These are phyloP conservation scores for Caenorhabditis sulstoni DNA, from an alignment of 2,888 invertebrate genomes.

Conservation along the genomic window DNA sequence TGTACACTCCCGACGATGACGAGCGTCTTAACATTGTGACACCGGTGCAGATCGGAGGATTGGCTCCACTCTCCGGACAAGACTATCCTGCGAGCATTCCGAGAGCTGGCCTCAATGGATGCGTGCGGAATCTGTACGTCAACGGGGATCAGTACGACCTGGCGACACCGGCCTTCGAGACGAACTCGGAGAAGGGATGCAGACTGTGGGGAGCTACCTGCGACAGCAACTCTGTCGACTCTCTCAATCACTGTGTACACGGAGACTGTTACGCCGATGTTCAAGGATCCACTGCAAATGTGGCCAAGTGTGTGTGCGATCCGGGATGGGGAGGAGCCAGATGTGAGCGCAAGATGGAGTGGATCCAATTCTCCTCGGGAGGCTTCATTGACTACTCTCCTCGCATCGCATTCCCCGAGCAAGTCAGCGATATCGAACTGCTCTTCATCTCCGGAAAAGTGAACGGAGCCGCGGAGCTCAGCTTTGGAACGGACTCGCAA, in stretches of 20 bases:
- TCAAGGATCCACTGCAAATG: slow-evolving; percentile 57
- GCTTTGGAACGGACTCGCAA: slow-evolving; percentile 66
- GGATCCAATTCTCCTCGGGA: slow-evolving; percentile 77
- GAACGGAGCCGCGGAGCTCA: slow-evolving; percentile 81
- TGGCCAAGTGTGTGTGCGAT: slow-evolving; percentile 89
- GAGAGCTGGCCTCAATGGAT: slow-evolving; percentile 89
- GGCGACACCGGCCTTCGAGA: slow-evolving; percentile 88
- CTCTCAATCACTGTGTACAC: slow-evolving; percentile 72
- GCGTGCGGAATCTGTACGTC: slow-evolving; percentile 94
- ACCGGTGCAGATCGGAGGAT: slow-evolving; percentile 86
- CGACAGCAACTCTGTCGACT: slow-evolving; percentile 88
- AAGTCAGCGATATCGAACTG: slow-evolving; percentile 89
- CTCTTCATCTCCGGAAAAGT: slow-evolving; percentile 88
- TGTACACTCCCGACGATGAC: slow-evolving; percentile 76
- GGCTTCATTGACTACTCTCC: slow-evolving; percentile 72
- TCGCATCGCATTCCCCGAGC: slow-evolving; percentile 65
- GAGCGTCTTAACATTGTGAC: slow-evolving; percentile 78
- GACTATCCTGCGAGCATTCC: slow-evolving; percentile 65
- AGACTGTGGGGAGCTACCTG: slow-evolving; percentile 94
- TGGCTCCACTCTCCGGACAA: slow-evolving; percentile 62
- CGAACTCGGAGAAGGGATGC: slow-evolving; percentile 85
- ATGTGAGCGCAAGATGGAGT: slow-evolving; percentile 81
- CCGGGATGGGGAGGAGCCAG: slow-evolving; percentile 92
- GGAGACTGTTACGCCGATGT: slow-evolving; percentile 78
- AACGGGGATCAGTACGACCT: slow-evolving; percentile 94